phyloP scores from a whole-genome alignment of 2,888 invertebrate genomes.

The Napeogenes sylphis region DNA sequence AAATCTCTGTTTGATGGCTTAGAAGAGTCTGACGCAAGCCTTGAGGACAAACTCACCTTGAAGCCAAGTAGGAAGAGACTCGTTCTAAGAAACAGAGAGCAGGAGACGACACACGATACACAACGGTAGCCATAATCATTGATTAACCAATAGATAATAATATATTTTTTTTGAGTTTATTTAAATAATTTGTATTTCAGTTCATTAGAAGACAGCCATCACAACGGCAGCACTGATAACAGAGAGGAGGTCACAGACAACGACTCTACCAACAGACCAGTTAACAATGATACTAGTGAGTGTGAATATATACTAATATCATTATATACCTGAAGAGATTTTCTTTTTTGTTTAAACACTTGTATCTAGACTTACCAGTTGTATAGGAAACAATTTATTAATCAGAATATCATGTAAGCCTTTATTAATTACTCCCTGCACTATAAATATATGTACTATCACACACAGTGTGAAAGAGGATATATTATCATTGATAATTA shows the following conservation, averaged over 20 bases:
- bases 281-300: slow-evolving; percentile 8
- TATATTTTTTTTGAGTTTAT: no score
- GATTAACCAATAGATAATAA: slow-evolving; percentile 10
- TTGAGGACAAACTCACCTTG: slow-evolving; percentile 77
- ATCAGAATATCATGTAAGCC: no score
- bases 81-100: slow-evolving; percentile 73
- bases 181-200: neutral
- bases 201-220: slow-evolving; percentile 14
- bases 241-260: neutral
- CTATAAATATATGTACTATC: no score
- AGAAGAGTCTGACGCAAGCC: slow-evolving; percentile 85
- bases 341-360: no score
- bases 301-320: neutral
- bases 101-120: no score
- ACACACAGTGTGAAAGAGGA: no score
- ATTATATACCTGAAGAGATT: no score
- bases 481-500: no score
- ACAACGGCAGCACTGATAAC: slow-evolving; percentile 1
- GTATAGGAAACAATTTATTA: no score
- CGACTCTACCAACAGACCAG: slow-evolving; percentile 4
- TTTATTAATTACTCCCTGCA: no score
- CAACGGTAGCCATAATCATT: slow-evolving; percentile 8
- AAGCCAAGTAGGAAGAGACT: slow-evolving; percentile 85
- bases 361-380: no score
- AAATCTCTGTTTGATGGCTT: slow-evolving; percentile 92